Base-by-base conservation (phyloP, 2,797 vertebrate species). In the Phaenicophaeus curvirostris region DNA sequence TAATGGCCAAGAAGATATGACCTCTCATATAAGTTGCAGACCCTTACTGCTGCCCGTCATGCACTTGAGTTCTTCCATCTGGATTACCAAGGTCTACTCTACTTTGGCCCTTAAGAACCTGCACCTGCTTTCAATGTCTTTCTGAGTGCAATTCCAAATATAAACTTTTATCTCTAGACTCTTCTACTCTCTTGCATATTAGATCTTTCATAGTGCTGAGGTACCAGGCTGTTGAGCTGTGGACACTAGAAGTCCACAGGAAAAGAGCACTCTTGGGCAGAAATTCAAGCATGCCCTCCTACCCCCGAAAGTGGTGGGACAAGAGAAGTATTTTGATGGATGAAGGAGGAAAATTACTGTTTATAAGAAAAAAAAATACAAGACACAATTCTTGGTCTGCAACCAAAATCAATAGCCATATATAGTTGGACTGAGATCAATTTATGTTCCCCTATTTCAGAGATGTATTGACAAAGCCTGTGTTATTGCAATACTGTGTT, bases 331-430 rank as follows among this genome's bases (percentile, higher is more conserved):
- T 51, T 93, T 58, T 71, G 37, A 37, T 51, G 41, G 21, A 78
- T 15, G 13, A 16, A 91, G 16, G 5, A 58, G 58, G 62, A 84
- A 83, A 74, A 75, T 87, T 72, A 25, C 17, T 48, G 33, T 27
- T 10, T n/a, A 66, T 28, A 66, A 80, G n/a, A 83, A 17, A 89
- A 54, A 77, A 37, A 85, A 89, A 58, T 55, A 72, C 10, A 83
- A 69, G n/a, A 37, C 33, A 35, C 5, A 46, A 13, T 46, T 81
- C 68, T 85, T 93, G 62, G n/a, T 86, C 55, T 88, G 39, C 10
- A 50, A 67, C 11, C 66, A 87, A 88, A 94, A 91, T 94, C 79
- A 75, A 86, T 79, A 84, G 35, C 53, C 39, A 54, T 81, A 68
- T 85, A 46, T 59, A 79, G 51, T 35, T 51, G 46, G 25, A 67